Evolutionary conservation across 2,113 vertebrate genomes (phyloP).

Genomic region (Coptodon bakossiorum): DNA sequence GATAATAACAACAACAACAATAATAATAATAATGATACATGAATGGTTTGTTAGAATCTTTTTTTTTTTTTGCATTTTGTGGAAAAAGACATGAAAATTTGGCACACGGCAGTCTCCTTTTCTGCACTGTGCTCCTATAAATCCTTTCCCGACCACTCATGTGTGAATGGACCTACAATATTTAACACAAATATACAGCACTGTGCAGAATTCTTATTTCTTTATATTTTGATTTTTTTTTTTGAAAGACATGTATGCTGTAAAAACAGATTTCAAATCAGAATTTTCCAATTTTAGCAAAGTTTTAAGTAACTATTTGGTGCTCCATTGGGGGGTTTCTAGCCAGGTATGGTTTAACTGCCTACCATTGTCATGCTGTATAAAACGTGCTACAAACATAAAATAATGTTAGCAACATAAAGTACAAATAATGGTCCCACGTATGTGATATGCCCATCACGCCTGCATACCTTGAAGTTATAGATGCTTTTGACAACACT

Average conservation of each 20-base stretch:
- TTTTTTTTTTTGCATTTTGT: background rate
- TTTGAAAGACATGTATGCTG: background rate
- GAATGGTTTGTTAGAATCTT: accelerated
- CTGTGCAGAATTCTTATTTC: background rate
- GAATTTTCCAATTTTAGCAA: background rate
- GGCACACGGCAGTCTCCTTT: background rate
- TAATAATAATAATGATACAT: background rate
- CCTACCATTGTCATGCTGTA: background rate
- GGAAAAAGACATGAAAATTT: background rate
- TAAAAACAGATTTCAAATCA: background rate
- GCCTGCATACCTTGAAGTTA: background rate
- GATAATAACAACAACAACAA: background rate
- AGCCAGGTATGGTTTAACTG: background rate
- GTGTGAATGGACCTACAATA: background rate
- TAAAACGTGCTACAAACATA: background rate
- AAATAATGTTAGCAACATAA: background rate
- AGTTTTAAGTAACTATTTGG: background rate
- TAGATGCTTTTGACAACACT: background rate
- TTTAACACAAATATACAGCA: background rate
- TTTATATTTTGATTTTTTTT: background rate
- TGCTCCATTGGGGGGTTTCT: background rate
- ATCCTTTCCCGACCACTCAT: background rate
- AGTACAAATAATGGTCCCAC: background rate
- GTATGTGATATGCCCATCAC: background rate
- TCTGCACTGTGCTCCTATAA: background rate